Evolutionary conservation across 2,797 vertebrate species (phyloP), one percentile per base, ranked within the genome.

Genomic region (Gymnopithys bicolor): DNA sequence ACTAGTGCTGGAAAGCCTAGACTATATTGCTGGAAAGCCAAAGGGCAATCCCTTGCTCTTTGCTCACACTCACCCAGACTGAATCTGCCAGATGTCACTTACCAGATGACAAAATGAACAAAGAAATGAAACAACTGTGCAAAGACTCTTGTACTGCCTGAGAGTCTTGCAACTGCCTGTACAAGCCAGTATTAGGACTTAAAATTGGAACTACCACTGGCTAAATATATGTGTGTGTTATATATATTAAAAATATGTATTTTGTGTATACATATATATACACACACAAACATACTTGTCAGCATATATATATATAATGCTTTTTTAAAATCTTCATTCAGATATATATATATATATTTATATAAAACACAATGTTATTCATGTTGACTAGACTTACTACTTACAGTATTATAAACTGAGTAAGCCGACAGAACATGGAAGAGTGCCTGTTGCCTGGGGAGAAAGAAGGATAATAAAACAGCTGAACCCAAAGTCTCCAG

Each of bases 381-480:
- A 59, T 17, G 52, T 69, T 63, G 74, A 71, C 56, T 13, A 41
- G 45, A 73, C 63, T 84, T 78, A 58, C 32, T 82, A 96, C 98
- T 98, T 95, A 99, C 99, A 58, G 98, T 98, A 96, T 99, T 99
- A 97, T 99, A 99, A 92, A 99, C 98, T 0, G 99, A 99, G 94
- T 99, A 99, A 3, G 99, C 99, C 30, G 98, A 98, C 19, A 99
- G 97, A 75, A 99, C 98, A 3, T 99, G 98, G 95, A 99, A 99
- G 94, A 99, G 97, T 5, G 98, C 98, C 95, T 98, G 98, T 90
- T 99, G 99, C 98, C 99, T 99, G 93, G 13, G 58, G n/a, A 94
- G 52, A 97, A 87, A 96, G 46, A 76, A 89, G 71, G 84, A 83
- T 10, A 77, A 63, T 64, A 77, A 59, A 82, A 82, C 46, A 66